Percentiles rank a stretch among this genome's conserved stretches.
phyloP scores from a whole-genome alignment of 2,113 vertebrate species.

The Elaphurus davidianus region DNA sequence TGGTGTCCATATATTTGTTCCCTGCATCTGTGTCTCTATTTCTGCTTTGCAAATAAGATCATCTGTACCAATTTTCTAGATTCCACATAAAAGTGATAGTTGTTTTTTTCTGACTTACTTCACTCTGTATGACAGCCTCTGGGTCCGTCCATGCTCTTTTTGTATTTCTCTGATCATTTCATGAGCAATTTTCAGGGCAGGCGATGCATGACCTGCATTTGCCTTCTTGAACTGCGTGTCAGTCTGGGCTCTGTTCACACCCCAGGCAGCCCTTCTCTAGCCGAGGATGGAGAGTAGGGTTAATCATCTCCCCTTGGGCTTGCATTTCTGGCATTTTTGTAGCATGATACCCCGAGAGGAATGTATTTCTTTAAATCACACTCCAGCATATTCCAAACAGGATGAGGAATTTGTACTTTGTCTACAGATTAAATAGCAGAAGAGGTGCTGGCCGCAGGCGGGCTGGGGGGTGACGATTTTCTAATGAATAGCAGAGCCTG shows the following conservation, averaged over 20 bases:
- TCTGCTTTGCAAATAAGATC: not conserved
- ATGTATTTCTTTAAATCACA: slow-evolving; percentile 49
- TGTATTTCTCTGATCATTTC: not conserved
- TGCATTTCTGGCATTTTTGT: slow-evolving; percentile 67
- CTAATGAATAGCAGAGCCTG: slow-evolving; percentile 30
- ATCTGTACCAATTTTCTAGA: not conserved
- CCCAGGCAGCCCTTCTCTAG: not conserved
- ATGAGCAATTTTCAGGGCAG: not conserved
- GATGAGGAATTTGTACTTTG: slow-evolving; percentile 40
- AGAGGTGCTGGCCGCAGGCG: not conserved
- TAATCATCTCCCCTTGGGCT: not conserved
- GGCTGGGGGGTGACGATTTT: not conserved
- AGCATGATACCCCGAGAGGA: slow-evolving; percentile 47
- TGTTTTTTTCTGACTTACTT: not conserved
- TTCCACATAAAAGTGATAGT: not conserved
- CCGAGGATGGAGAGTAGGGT: not conserved
- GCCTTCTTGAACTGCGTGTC: not conserved
- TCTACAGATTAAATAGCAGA: slow-evolving; percentile 47
- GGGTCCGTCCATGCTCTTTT: not conserved
- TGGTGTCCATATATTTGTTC: not conserved
- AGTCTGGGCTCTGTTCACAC: not conserved
- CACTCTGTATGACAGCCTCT: not conserved
- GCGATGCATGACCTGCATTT: not conserved
- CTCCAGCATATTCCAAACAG: slow-evolving; percentile 52
- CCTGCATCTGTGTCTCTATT: not conserved